These are phyloP conservation scores for Cebus imitator DNA, from an alignment of 2,113 vertebrate genomes.

Conservation along the genomic window DNA sequence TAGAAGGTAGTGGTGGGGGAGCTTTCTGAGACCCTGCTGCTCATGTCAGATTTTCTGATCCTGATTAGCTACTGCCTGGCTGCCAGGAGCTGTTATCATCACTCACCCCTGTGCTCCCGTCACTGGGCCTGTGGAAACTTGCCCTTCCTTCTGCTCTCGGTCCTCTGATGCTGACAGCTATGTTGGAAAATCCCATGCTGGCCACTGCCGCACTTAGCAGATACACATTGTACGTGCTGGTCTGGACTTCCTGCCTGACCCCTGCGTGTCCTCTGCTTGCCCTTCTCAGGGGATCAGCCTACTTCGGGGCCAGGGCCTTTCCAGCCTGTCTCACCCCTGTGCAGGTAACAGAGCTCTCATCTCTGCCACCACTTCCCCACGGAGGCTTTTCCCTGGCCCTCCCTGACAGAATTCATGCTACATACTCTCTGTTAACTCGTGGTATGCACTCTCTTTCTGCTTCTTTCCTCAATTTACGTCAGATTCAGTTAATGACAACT, in stretches of 20 bases:
- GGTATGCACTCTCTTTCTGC: neutral
- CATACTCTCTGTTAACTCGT: neutral
- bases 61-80: slow-evolving; percentile 34
- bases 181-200: slow-evolving; percentile 26
- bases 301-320: neutral
- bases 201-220: neutral
- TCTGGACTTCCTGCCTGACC: neutral
- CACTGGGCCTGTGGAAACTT: slow-evolving; percentile 60
- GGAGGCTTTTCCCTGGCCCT: neutral
- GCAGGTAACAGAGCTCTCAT: neutral
- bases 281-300: neutral
- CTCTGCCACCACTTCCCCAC: neutral
- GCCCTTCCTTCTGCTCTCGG: slow-evolving; percentile 57
- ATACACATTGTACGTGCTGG: accelerated
- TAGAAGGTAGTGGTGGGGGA: neutral
- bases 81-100: slow-evolving; percentile 34
- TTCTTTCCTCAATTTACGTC: neutral
- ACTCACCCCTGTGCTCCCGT: slow-evolving; percentile 17
- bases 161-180: slow-evolving; percentile 43
- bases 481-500: neutral
- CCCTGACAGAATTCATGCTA: neutral
- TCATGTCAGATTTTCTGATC: neutral
- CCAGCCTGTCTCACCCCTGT: neutral
- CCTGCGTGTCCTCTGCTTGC: neutral
- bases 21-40: neutral